phyloP scores from a whole-genome alignment of 2,113 vertebrate genomes.

The Psittacara wagleri region DNA sequence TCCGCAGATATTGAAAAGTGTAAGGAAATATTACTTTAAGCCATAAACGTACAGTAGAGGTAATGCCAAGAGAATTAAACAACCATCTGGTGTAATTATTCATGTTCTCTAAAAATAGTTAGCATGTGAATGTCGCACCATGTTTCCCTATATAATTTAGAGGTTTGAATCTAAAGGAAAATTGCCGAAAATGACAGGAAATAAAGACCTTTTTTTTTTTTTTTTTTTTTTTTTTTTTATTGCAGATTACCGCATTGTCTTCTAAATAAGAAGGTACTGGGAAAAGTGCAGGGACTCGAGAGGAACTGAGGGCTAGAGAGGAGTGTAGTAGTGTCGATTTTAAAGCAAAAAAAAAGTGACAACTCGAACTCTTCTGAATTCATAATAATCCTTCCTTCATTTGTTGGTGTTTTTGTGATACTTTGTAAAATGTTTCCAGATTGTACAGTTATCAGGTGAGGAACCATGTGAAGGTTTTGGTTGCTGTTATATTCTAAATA shows the following conservation, averaged over 20 bases:
- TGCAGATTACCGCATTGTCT: background rate
- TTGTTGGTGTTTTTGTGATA: background rate
- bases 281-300: background rate
- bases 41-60: slow-evolving; percentile 73
- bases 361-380: background rate
- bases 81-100: slow-evolving; percentile 79
- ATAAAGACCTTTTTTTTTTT: background rate
- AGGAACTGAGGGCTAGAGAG: background rate
- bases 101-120: slow-evolving; percentile 76
- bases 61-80: slow-evolving; percentile 75
- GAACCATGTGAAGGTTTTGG: background rate
- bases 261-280: background rate
- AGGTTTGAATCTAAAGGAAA: slow-evolving; percentile 55
- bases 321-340: background rate
- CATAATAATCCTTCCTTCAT: background rate
- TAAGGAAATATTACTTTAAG: slow-evolving; percentile 70
- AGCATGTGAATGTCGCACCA: slow-evolving; percentile 61
- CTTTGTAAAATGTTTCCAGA: background rate
- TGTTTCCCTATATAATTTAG: slow-evolving; percentile 61
- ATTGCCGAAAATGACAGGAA: slow-evolving; percentile 43
- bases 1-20: slow-evolving; percentile 48
- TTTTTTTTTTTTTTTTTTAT: background rate
- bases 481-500: background rate
- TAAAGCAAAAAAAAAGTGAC: background rate
- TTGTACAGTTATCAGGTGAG: background rate